These are phyloP conservation scores for Maniola jurtina DNA, from an alignment of 1,140 invertebrate genomes.

Conservation along the genomic window DNA sequence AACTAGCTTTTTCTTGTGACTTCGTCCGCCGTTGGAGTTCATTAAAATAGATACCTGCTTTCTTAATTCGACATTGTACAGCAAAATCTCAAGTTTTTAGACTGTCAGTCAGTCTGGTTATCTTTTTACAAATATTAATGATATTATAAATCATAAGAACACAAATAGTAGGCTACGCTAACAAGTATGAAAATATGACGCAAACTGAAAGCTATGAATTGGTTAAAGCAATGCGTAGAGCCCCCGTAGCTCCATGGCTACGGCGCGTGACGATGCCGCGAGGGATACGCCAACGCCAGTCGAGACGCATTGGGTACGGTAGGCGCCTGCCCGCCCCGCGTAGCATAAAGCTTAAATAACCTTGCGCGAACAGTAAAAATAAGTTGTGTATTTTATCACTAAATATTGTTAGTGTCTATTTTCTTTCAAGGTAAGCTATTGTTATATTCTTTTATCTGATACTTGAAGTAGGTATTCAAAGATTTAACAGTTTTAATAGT, in stretches of 20 bases:
- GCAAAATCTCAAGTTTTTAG: no score
- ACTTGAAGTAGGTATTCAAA: background rate
- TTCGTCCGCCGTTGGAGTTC: no score
- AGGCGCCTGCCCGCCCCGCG: slow-evolving; percentile 41
- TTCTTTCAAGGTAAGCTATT: background rate
- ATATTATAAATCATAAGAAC: no score
- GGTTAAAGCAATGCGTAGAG: slow-evolving; percentile 30
- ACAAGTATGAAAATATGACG: background rate
- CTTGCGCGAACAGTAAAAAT: slow-evolving; percentile 2
- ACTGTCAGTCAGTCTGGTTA: no score
- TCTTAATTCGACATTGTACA: no score
- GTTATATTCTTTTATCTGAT: background rate
- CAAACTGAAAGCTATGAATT: background rate
- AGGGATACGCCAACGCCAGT: slow-evolving; percentile 50
- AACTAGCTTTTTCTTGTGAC: no score
- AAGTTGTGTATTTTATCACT: background rate
- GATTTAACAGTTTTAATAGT: no score
- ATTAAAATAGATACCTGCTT: no score
- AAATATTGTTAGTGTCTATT: background rate
- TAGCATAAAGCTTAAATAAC: background rate
- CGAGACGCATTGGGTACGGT: slow-evolving; percentile 58
- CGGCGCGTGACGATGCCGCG: slow-evolving; percentile 33
- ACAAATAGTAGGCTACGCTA: no score
- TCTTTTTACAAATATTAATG: no score
- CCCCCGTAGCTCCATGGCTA: slow-evolving; percentile 38